Evolutionary conservation across 2,888 invertebrate species (phyloP).

Genomic region (Pseudoips prasinana): DNA sequence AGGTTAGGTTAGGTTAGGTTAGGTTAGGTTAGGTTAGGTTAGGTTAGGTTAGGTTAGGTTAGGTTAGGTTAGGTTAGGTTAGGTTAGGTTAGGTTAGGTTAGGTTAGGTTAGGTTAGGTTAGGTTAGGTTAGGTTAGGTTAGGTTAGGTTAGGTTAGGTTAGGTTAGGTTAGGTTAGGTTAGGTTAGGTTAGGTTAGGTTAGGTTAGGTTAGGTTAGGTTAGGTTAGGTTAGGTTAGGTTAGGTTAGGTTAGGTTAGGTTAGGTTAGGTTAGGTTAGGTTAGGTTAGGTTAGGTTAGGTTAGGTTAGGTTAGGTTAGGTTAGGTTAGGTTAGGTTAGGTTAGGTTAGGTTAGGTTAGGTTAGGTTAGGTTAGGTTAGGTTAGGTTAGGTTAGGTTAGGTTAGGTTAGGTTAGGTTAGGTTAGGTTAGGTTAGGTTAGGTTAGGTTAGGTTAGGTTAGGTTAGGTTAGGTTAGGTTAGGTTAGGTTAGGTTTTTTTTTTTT

Average conservation of each 20-base stretch:
- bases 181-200: constrained; percentile 14
- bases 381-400: constrained; percentile 24
- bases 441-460: constrained; percentile 27
- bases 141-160: constrained; percentile 12
- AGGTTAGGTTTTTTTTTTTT: too few species aligned
- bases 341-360: constrained; percentile 21
- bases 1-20: too few species aligned
- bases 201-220: constrained; percentile 20
- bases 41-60: constrained; percentile 8
- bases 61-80: constrained; percentile 10
- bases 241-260: constrained; percentile 18
- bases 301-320: constrained; percentile 20
- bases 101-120: constrained; percentile 13
- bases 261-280: constrained; percentile 26
- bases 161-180: constrained; percentile 14
- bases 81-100: constrained; percentile 13
- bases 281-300: constrained; percentile 24
- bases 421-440: constrained; percentile 25
- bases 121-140: constrained; percentile 15
- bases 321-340: constrained; percentile 19
- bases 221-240: constrained; percentile 21
- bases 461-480: constrained; percentile 18
- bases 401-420: constrained; percentile 23
- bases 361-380: constrained; percentile 22
- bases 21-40: constrained; percentile 12